Percentiles rank a stretch among this genome's conserved stretches.
Evolutionary conservation across 1,140 invertebrate genomes (phyloP).

Genomic region (Mylabris phalerata): DNA sequence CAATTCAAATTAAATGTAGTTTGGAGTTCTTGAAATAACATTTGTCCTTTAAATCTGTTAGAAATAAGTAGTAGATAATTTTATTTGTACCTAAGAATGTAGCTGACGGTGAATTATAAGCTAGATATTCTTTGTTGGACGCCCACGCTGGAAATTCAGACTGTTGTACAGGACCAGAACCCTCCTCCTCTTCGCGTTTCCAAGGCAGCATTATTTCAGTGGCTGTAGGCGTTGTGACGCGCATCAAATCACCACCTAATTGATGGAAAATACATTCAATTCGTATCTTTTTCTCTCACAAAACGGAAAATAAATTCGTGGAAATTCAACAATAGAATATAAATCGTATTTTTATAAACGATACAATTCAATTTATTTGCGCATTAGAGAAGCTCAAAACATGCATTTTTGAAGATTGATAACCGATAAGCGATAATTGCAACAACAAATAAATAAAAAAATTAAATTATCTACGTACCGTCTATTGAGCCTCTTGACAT

Average conservation of each 20-base stretch:
- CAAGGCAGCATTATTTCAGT: conserved; percentile 82
- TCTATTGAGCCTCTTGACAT: conserved; percentile 41
- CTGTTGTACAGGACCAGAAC: conserved; percentile 67
- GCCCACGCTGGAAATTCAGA: conserved; percentile 88
- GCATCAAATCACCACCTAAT: conserved; percentile 48
- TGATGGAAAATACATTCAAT: not conserved
- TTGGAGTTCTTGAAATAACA: too few relatives aligned
- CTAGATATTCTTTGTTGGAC: conserved; percentile 85
- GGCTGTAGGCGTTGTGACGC: conserved; percentile 76
- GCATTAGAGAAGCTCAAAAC: not conserved
- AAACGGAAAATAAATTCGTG: too few relatives aligned
- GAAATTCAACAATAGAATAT: too few relatives aligned
- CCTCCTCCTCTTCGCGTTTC: conserved; percentile 70
- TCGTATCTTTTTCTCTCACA: not conserved
- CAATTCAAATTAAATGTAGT: too few relatives aligned
- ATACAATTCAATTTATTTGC: too few relatives aligned
- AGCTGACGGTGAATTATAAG: conserved; percentile 84
- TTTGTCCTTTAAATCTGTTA: too few relatives aligned
- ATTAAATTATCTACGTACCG: conserved; percentile 31
- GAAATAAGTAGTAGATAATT: not conserved
- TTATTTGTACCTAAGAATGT: conserved; percentile 71
- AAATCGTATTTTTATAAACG: too few relatives aligned
- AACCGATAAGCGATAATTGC: too few relatives aligned
- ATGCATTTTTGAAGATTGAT: not conserved
- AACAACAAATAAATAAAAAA: not conserved